Evolutionary conservation across 2,797 vertebrate genomes (phyloP), one percentile per base, ranked within the genome.

Genomic region (Smutsia temminckii): DNA sequence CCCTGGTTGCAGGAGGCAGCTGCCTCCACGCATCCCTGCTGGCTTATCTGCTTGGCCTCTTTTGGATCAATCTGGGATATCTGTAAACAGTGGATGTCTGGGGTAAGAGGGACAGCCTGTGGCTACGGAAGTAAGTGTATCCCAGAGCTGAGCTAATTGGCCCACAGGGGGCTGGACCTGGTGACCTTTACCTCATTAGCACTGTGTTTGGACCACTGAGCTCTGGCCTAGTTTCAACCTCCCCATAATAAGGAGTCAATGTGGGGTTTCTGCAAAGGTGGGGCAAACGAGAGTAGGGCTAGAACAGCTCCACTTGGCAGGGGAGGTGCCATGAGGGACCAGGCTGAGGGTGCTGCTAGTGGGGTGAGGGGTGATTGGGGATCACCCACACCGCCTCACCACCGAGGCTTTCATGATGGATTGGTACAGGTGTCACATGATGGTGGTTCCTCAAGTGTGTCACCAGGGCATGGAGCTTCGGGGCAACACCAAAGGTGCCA

Each of bases 91-190:
- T 29, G 14, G 68, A 68, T 63, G 42, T 63, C n/a, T 85, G 75
- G 93, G 40, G 46, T 85, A 79, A 91, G 92, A 61, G 87, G 83
- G 91, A 89, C 34, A 95, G 95, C 72, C 89, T 89, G 72, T 96
- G 96, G 97, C 97, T 96, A 77, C 96, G 97, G 97, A 97, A 85
- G 61, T 94, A 42, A 69, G 90, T 13, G 4, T 37, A 42, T 96
- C 92, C 96, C 53, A 49, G 93, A 91, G 87, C 42, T 63, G 83
- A 92, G 92, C 85, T 95, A 97, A 98, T 97, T 96, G 88, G 88
- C 80, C 97, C 95, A 84, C 79, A 40, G 69, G 51, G 95, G 89
- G 27, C 46, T 78, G 59, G 88, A 95, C 69, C 95, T 80, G 42
- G 63, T 94, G 96, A 95, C 95, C 90, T 80, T 42, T 40, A 20